Evolutionary conservation across 2,113 vertebrate genomes (phyloP), one percentile per base, ranked within the genome.

Genomic region (Carlito syrichta): DNA sequence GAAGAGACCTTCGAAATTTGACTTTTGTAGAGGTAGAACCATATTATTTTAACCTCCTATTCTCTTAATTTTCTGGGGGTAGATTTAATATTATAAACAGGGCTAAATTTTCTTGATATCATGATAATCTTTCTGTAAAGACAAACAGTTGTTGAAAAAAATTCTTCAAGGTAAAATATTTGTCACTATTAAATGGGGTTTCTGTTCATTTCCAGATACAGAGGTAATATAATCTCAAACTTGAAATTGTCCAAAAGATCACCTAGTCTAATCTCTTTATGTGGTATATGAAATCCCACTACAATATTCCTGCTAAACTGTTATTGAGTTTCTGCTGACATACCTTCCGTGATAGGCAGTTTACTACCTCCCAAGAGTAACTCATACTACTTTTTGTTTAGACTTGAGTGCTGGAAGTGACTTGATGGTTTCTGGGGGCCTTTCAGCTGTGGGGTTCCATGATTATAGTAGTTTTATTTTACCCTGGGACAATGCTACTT

Each of bases 181-280:
- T 50, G 63, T 38, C 35, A 86, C 48, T n/a, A n/a, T n/a, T n/a
- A 68, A 92, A 94, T 74, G 30, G 54, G 38, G 56, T 68, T 94
- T 92, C 89, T 94, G 30, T 85, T 54, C 77, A 85, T 88, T 96
- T 38, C 77, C 62, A 92, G 63, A 74, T 22, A 78, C 48, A 76
- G 81, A 95, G 62, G 88, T 79, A 94, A 92, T 74, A 52, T 60
- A 85, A 81, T 62, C 56, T 58, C 25, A 43, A 48, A 79, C 73
- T 89, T 89, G 27, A 89, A 92, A 94, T 79, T 85, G 52, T 85
- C 84, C 50, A 89, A 81, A 96, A 97, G 92, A 68, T 81, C 23
- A 62, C 73, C 58, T 66, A 54, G 14, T 68, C 50, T 58, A 81
- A 81, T 52, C 84, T 96, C 32, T 43, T 43, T 78, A 32, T 87